Evolutionary conservation across 2,888 invertebrate species (phyloP).

Genomic region (Lepas anatifera): DNA sequence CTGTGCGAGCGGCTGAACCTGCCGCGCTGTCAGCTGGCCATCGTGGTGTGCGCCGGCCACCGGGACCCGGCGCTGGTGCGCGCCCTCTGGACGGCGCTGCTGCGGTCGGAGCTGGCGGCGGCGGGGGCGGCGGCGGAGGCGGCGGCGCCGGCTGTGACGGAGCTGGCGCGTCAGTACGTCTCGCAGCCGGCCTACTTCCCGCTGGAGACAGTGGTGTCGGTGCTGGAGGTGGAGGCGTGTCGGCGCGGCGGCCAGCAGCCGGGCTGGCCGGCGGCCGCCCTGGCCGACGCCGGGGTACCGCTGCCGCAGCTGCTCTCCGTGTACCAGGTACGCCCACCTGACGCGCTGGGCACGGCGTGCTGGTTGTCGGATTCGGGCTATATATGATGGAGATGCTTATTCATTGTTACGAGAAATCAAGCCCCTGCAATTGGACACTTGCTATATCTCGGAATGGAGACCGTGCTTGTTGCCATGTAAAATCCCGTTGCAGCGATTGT

Average conservation of each 20-base stretch:
- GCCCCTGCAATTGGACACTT: slow-evolving; percentile 32
- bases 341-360: no score
- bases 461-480: slow-evolving; percentile 85
- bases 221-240: slow-evolving; percentile 15
- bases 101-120: background rate
- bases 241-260: slow-evolving; percentile 28
- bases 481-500: slow-evolving; percentile 44
- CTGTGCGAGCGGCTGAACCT: slow-evolving; percentile 82
- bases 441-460: slow-evolving; percentile 80
- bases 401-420: background rate
- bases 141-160: slow-evolving; percentile 41
- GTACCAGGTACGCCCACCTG: slow-evolving; percentile 63
- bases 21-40: slow-evolving; percentile 87
- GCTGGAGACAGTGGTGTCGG: slow-evolving; percentile 24
- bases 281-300: slow-evolving; percentile 63
- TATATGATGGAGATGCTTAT: no score
- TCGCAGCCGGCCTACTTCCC: slow-evolving; percentile 13
- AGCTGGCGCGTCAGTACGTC: slow-evolving; percentile 53
- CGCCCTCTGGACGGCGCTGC: slow-evolving; percentile 79
- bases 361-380: no score
- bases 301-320: slow-evolving; percentile 64
- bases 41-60: slow-evolving; percentile 88
- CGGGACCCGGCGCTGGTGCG: slow-evolving; percentile 77
- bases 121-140: background rate
- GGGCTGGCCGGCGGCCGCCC: slow-evolving; percentile 25